Conservation (phyloP, 2,888 invertebrate genomes). For the Euproctis similis region DNA sequence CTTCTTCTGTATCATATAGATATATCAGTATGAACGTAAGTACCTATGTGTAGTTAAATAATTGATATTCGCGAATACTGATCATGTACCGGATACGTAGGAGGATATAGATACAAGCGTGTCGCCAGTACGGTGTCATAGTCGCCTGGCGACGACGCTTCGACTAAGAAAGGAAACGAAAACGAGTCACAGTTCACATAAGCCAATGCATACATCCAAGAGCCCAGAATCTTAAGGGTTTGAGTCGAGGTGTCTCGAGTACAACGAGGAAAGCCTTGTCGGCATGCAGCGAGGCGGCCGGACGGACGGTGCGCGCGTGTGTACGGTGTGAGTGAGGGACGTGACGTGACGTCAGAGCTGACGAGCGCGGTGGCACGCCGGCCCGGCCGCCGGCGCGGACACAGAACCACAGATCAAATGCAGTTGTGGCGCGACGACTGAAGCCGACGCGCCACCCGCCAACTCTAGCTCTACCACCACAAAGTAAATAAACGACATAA, state of each 20-base stretch:
- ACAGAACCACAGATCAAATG: conserved; percentile 76
- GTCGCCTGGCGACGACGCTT: conserved; percentile 51
- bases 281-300: conserved; percentile 69
- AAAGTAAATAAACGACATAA: conserved; percentile 69
- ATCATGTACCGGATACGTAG: conserved; percentile 27
- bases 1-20: conserved; percentile 40
- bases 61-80: conserved; percentile 32
- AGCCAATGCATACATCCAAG: conserved; percentile 77
- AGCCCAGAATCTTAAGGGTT: conserved; percentile 77
- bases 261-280: conserved; percentile 71
- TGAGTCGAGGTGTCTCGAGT: conserved; percentile 70
- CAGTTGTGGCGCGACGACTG: conserved; percentile 63
- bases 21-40: conserved; percentile 40
- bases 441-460: conserved; percentile 63
- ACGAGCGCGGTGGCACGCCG: conserved; percentile 18
- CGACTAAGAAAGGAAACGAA: conserved; percentile 75
- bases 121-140: conserved; percentile 50
- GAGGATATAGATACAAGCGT: conserved; percentile 70
- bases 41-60: conserved; percentile 6
- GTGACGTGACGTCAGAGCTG: conserved; percentile 11
- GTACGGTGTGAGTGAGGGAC: conserved; percentile 24
- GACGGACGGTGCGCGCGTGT: conserved; percentile 34
- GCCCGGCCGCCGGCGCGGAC: conserved; percentile 54
- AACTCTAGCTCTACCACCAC: conserved; percentile 70
- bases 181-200: conserved; percentile 76